Evolutionary conservation across 2,888 invertebrate genomes (phyloP), one percentile per base, ranked within the genome.

Genomic region (Pseudococcus viburni): DNA sequence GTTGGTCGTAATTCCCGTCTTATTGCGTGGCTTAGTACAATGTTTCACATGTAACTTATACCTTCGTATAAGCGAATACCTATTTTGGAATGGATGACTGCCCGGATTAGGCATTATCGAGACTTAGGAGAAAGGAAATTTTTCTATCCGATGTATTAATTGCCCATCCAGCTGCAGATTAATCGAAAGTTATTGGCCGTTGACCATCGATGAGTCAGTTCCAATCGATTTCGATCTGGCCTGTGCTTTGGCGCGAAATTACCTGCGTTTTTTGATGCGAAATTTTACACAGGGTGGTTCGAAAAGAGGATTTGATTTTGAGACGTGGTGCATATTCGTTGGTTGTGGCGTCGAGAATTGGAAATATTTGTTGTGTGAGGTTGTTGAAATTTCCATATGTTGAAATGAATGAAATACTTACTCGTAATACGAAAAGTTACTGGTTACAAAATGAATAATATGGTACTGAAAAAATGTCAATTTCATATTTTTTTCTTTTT

Each of bases 61-160:
- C 3, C 26, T 3, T 2, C 26, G 51, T 51, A 51, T n/a, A 55
- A 55, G 55, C n/a, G n/a, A 55, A 4, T 55, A 55, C 55, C 55
- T 51, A 15, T 51, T 64, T 17, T 17, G 9, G 64, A n/a, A 7
- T 4, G 11, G 22, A 68, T 68, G 8, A 12, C 7, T 19, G n/a
- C 7, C 12, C 68, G 68, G 26, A 68, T 68, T 68, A 26, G 15
- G 68, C 9, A 68, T 68, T 68, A 26, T 26, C 5, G 11, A 68
- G 68, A 26, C 68, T 68, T 68, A 68, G 26, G 68, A 68, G 68
- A 68, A 26, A 26, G 26, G 68, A 68, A 68, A 68, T 26, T 68
- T 64, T 19, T 19, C 11, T 4, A 55, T 51, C 48, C n/a, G 55
- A 11, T 55, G n/a, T n/a, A 55, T 55, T 55, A 55, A 55, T 55